phyloP scores from a whole-genome alignment of 2,113 vertebrate species.

The Toxostoma redivivum region DNA sequence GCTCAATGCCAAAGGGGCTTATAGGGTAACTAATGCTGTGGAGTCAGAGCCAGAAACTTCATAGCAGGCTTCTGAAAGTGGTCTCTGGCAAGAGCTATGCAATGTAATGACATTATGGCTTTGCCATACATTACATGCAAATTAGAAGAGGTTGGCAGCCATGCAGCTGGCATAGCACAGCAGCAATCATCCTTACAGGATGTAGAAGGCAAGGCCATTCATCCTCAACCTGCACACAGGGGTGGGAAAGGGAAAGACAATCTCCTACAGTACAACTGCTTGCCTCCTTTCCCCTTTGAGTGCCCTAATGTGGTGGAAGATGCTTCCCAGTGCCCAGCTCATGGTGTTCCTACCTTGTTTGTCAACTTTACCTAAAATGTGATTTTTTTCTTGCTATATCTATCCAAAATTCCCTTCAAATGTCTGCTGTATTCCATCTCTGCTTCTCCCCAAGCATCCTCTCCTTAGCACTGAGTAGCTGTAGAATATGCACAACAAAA shows the following conservation, averaged over 20 bases:
- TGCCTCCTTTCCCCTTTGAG: neutral
- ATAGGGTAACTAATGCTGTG: neutral
- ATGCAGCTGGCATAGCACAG: neutral
- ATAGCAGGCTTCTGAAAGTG: neutral
- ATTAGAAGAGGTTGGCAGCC: conserved; percentile 31
- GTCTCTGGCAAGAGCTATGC: neutral
- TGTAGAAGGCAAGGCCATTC: neutral
- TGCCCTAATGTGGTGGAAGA: neutral
- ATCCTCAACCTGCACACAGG: neutral
- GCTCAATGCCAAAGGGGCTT: neutral
- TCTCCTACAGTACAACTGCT: neutral
- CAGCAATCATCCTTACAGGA: conserved; percentile 9
- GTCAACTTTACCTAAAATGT: neutral
- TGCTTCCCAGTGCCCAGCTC: neutral
- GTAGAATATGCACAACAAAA: neutral
- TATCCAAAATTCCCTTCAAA: neutral
- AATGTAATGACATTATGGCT: conserved; percentile 4
- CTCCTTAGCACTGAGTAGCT: neutral
- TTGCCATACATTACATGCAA: conserved; percentile 40
- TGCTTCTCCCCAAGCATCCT: neutral
- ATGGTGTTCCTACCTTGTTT: neutral
- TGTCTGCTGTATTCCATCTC: neutral
- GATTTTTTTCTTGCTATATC: neutral
- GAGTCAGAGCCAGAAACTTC: neutral
- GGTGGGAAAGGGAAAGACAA: neutral